Evolutionary conservation across 2,888 invertebrate genomes (phyloP), one percentile per base, ranked within the genome.

Genomic region (Lasioglossum leucozonium): DNA sequence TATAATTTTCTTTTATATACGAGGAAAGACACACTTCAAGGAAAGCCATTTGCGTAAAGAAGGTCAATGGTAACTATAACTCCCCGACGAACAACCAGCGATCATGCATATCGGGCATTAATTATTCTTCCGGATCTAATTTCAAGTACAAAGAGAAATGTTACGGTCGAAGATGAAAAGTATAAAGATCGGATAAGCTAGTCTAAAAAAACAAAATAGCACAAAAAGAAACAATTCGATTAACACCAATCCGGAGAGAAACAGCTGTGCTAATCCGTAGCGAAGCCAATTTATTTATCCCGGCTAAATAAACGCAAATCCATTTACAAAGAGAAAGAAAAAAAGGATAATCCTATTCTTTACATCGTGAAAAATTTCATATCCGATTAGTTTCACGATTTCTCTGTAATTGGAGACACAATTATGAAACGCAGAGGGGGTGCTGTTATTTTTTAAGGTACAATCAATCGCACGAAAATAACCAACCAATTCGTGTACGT

Each of bases 41-140:
- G 67, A 37, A 37, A 67, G n/a, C 67, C 67, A 37, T 67, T 67
- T 37, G 22, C 37, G 37, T 37, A 22, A 37, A 67, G 67, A 67
- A 67, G 67, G 67, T 67, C 67, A 67, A 67, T 37, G 37, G 67
- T 67, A 37, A 37, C 67, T 37, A 34, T 67, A 58, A 67, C 37
- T 22, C 11, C 18, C n/a, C 34, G 22, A 4, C 37, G 37, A 37
- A 67, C 67, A 67, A 67, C 67, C 65, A 65, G 16, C 18, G 8
- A 22, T 67, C 34, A 37, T 37, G 34, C 67, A 26, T 26, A 26
- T 16, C 34, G 10, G 2, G 22, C 37, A 67, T 37, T 18, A 22
- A 4, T 67, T 37, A 67, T 67, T 67, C 8, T 37, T 22, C 22
- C 8, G 11, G 18, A 37, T 10, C 10, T 22, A 37, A 37, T 11